A percentile compares a stretch with the other conserved stretches of the same genome.
Evolutionary conservation across 2,888 invertebrate species (phyloP).

Genomic region (Meta bourneti): DNA sequence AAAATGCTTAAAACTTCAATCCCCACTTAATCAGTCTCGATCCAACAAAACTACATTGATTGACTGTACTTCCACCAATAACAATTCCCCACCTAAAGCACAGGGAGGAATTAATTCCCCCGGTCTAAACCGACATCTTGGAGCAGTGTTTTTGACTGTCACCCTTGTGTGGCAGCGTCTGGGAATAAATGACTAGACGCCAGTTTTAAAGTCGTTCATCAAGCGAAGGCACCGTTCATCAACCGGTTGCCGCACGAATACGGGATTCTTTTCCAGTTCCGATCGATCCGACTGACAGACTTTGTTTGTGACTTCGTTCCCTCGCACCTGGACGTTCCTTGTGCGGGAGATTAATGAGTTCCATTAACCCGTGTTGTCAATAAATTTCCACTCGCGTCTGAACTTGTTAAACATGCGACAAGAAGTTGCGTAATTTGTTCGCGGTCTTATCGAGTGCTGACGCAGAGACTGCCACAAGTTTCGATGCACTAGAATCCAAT

Average conservation of each 20-base stretch:
- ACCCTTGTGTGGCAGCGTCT: neutral
- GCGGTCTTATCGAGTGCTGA: neutral
- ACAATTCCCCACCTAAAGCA: neutral
- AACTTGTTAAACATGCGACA: neutral
- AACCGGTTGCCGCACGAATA: neutral
- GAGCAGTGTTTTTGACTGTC: conserved; percentile 18
- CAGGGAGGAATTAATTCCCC: neutral
- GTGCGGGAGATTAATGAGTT: conserved; percentile 69
- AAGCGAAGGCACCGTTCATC: conserved; percentile 41
- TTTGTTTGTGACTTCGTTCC: conserved; percentile 38
- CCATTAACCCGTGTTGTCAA: conserved; percentile 60
- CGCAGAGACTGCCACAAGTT: no score
- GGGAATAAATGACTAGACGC: conserved; percentile 35
- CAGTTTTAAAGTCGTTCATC: conserved; percentile 58
- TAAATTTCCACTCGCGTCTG: conserved; percentile 28
- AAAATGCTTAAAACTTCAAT: no score
- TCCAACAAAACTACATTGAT: neutral
- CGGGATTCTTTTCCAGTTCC: conserved; percentile 33
- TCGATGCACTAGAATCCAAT: no score
- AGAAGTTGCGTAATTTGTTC: conserved; percentile 34
- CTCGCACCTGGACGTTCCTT: conserved; percentile 54
- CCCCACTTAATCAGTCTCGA: no score
- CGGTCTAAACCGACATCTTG: neutral
- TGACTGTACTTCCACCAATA: neutral
- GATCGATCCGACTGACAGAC: conserved; percentile 41